Conservation (phyloP, 2,113 vertebrate species). For the Dasypus novemcinctus region DNA sequence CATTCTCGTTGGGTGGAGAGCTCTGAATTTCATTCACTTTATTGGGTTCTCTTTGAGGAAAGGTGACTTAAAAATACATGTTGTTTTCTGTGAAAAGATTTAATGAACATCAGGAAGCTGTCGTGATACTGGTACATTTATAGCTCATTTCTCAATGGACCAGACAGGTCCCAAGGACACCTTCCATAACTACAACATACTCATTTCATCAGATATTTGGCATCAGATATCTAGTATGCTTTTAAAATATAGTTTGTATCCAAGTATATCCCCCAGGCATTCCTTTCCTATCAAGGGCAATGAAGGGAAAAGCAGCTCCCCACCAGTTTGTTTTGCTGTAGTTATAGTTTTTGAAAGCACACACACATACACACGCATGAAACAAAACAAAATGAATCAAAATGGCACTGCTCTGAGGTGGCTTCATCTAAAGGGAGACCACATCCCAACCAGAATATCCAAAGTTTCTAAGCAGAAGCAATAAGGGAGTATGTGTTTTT, state of each 20-base stretch:
- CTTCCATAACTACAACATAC: no score
- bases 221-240: not conserved
- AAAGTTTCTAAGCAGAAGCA: conserved; percentile 11
- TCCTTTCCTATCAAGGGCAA: not conserved
- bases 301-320: not conserved
- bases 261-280: not conserved
- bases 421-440: not conserved
- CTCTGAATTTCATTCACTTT: not conserved
- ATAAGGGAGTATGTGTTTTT: not conserved
- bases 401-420: not conserved
- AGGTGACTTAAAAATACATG: not conserved
- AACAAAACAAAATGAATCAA: not conserved
- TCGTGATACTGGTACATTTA: not conserved
- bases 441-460: not conserved
- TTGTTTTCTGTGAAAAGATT: not conserved
- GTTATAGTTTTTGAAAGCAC: not conserved
- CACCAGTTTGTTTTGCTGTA: not conserved
- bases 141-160: not conserved
- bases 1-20: not conserved
- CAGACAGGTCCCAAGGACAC: not conserved
- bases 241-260: not conserved
- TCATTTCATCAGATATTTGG: not conserved
- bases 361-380: accelerated
- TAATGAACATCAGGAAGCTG: not conserved
- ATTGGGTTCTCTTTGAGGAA: not conserved